A percentile compares a stretch with the other conserved stretches of the same genome.
These are phyloP conservation scores for Serranus cabrilla DNA, from an alignment of 2,797 vertebrate genomes.

Conservation along the genomic window DNA sequence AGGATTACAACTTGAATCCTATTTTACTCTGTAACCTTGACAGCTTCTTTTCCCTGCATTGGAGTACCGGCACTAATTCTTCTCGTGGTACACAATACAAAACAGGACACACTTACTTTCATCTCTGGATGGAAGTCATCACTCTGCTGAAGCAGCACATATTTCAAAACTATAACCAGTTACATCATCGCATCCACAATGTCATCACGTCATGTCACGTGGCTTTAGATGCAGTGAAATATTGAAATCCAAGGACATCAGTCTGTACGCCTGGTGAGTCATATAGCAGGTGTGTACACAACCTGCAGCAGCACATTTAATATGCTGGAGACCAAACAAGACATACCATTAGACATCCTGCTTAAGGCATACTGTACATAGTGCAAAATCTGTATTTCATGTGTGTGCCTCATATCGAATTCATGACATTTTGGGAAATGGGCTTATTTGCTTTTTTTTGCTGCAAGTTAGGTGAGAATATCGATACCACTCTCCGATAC, in stretches of 20 bases:
- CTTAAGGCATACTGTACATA: not conserved
- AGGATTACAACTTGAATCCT: conserved; percentile 70
- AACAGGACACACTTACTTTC: conserved; percentile 65
- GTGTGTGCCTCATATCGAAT: not conserved
- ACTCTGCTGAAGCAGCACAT: conserved; percentile 63
- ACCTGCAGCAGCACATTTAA: conserved; percentile 10
- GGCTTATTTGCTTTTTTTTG: not conserved
- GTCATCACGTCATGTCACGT: conserved; percentile 49
- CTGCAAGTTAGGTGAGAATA: not conserved
- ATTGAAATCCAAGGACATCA: conserved; percentile 60
- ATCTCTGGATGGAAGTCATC: conserved; percentile 64
- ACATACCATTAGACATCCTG: conserved; percentile 2
- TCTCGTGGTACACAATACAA: conserved; percentile 53
- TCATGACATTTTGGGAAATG: not conserved
- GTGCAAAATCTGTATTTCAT: conserved; percentile 2
- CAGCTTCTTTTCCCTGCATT: conserved; percentile 67
- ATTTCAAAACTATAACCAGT: conserved; percentile 63
- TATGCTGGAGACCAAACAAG: not conserved
- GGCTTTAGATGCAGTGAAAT: conserved; percentile 49
- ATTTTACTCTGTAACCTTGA: conserved; percentile 74
- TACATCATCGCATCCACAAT: conserved; percentile 51
- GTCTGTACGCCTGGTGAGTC: not conserved
- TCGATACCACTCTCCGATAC: not conserved
- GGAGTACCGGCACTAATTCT: conserved; percentile 67
- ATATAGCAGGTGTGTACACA: conserved; percentile 32